These are phyloP conservation scores for Cephonodes hylas DNA, from an alignment of 2,888 invertebrate genomes.

Conservation along the genomic window DNA sequence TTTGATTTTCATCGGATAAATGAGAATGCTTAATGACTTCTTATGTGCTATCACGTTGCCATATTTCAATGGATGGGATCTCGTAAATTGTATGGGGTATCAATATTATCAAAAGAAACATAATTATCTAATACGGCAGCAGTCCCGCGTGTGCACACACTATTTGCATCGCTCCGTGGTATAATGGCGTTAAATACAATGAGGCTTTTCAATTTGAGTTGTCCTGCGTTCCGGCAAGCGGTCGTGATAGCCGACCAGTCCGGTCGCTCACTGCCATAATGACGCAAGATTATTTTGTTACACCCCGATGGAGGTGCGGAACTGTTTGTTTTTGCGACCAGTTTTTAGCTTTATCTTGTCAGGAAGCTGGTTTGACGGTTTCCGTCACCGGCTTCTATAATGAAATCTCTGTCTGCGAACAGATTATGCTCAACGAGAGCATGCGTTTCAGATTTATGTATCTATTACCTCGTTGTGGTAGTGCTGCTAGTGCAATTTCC, in stretches of 20 bases:
- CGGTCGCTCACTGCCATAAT: conserved; percentile 13
- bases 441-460: conserved; percentile 1
- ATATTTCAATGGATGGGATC: no score
- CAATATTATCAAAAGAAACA: no score
- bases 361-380: conserved; percentile 35
- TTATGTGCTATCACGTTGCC: no score
- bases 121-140: no score
- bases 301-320: conserved; percentile 38
- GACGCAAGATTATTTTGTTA: conserved; percentile 38
- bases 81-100: no score
- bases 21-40: no score
- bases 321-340: conserved; percentile 35
- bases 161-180: no score
- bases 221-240: conserved; percentile 10
- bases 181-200: not conserved
- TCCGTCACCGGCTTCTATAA: conserved; percentile 23
- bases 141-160: no score
- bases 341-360: conserved; percentile 40
- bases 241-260: conserved; percentile 10
- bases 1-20: no score
- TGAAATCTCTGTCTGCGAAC: not conserved
- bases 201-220: not conserved
- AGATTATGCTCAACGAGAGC: not conserved
- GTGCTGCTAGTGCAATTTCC: not conserved
- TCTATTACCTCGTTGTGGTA: not conserved